Percentiles rank a stretch among this genome's conserved stretches.
These are phyloP conservation scores for Nestor notabilis DNA, from an alignment of 2,113 vertebrate species.

Conservation along the genomic window DNA sequence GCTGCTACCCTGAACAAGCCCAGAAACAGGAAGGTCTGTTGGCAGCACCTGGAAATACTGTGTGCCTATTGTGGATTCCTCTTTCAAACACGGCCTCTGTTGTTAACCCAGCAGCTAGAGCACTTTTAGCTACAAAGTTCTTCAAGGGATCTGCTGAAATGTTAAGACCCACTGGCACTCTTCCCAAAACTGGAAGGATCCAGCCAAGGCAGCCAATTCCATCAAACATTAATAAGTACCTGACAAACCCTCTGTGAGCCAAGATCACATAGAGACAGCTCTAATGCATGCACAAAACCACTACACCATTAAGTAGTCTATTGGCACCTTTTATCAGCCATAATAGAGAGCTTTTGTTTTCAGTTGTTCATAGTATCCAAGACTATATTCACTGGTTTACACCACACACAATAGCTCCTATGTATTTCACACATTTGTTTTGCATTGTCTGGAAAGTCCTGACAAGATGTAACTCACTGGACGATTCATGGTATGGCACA, in stretches of 20 bases:
- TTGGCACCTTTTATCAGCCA: not conserved
- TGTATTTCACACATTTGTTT: not conserved
- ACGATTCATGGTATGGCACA: not conserved
- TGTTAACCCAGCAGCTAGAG: not conserved
- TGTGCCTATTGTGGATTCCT: fast-evolving
- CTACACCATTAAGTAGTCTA: fast-evolving
- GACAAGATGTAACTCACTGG: not conserved
- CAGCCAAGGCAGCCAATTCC: not conserved
- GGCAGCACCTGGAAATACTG: not conserved
- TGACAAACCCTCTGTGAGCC: not conserved
- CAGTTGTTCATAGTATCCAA: not conserved
- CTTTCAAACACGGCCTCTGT: too few relatives aligned
- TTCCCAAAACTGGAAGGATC: not conserved
- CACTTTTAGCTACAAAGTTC: not conserved
- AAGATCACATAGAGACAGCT: not conserved
- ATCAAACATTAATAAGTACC: not conserved
- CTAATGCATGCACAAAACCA: fast-evolving
- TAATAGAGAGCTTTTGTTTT: not conserved
- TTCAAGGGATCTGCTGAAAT: fast-evolving
- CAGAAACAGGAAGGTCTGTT: not conserved
- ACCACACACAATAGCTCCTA: fast-evolving
- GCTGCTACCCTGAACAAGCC: not conserved
- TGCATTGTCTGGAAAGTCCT: not conserved
- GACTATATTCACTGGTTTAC: not conserved
- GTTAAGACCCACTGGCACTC: too few relatives aligned